Conservation (phyloP, 2,888 invertebrate species). For the Chaetoderma sp. region DNA sequence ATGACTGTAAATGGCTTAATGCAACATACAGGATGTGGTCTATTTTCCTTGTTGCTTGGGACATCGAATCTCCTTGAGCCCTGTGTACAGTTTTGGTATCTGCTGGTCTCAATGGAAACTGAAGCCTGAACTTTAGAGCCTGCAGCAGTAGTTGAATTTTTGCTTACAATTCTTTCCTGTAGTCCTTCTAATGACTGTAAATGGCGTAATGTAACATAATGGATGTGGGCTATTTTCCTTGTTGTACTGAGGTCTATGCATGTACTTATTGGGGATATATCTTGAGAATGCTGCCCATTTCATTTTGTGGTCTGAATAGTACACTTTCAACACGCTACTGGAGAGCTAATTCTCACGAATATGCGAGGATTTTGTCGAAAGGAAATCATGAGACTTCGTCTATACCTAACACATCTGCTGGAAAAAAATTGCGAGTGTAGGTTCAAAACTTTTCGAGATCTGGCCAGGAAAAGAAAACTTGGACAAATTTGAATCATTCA, state of each 20-base stretch:
- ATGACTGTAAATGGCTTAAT: not conserved
- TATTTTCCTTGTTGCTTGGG: constrained; percentile 2
- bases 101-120: constrained; percentile 25
- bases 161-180: constrained; percentile 14
- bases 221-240: constrained; percentile 3
- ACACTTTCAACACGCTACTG: constrained; percentile 15
- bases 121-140: constrained; percentile 15
- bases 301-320: constrained; percentile 12
- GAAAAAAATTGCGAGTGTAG: too few relatives aligned
- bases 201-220: constrained; percentile 4
- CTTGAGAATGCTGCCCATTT: constrained; percentile 4
- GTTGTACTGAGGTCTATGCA: not conserved
- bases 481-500: too few relatives aligned
- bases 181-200: not conserved
- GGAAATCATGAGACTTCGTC: too few relatives aligned
- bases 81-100: constrained; percentile 25
- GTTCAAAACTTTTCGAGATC: too few relatives aligned
- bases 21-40: constrained; percentile 30
- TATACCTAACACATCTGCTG: too few relatives aligned
- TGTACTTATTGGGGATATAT: too few relatives aligned
- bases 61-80: constrained; percentile 25
- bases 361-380: too few relatives aligned
- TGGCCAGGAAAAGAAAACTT: too few relatives aligned
- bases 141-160: constrained; percentile 14
- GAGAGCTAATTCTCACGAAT: not conserved